phyloP scores from a whole-genome alignment of 2,113 vertebrate species.

The Oryzias javanicus region DNA sequence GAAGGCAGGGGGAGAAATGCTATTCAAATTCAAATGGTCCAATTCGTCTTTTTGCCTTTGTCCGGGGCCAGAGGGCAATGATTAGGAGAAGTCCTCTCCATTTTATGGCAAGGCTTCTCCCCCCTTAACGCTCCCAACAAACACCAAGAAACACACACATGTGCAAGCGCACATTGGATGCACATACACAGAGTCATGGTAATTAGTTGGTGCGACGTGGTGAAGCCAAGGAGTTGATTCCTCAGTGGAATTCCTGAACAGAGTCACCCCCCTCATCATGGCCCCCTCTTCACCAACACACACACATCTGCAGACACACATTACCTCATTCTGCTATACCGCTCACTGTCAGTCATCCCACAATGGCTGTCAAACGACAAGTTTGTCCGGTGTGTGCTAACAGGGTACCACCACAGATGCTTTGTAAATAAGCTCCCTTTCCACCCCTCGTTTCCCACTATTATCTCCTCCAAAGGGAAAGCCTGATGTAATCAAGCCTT shows the following conservation, averaged over 20 bases:
- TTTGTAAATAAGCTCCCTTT: slow-evolving; percentile 40
- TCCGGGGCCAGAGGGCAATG: slow-evolving; percentile 67
- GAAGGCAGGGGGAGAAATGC: slow-evolving; percentile 55
- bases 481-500: slow-evolving; percentile 47
- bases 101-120: slow-evolving; percentile 59
- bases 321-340: slow-evolving; percentile 34
- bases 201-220: slow-evolving; percentile 72
- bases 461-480: slow-evolving; percentile 17
- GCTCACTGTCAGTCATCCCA: slow-evolving; percentile 73
- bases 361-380: slow-evolving; percentile 67
- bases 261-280: slow-evolving; percentile 51
- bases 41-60: slow-evolving; percentile 70
- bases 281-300: slow-evolving; percentile 22
- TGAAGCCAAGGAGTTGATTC: slow-evolving; percentile 67
- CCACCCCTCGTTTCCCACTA: slow-evolving; percentile 11
- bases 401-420: slow-evolving; percentile 33
- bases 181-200: slow-evolving; percentile 46
- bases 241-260: slow-evolving; percentile 68
- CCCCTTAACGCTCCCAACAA: slow-evolving; percentile 30
- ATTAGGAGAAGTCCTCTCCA: slow-evolving; percentile 72
- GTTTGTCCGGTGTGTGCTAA: slow-evolving; percentile 41
- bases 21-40: slow-evolving; percentile 77
- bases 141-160: slow-evolving; percentile 16
- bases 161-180: not conserved
- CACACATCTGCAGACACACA: slow-evolving; percentile 26